A percentile compares a stretch with the other conserved stretches of the same genome.
Conservation (phyloP, 2,888 invertebrate species). For the Zygogramma bicolorata region DNA sequence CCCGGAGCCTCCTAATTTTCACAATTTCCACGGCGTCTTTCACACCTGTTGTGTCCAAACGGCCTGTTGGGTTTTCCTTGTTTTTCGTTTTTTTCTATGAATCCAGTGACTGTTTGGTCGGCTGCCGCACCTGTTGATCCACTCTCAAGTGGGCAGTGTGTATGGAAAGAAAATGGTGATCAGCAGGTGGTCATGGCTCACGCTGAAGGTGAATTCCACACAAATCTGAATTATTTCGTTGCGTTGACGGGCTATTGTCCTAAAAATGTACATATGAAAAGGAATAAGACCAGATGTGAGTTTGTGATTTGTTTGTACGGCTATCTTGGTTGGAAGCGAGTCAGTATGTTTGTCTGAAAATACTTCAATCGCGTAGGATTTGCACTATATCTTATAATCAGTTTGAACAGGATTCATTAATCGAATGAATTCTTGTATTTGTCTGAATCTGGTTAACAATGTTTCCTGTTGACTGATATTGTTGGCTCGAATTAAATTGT, state of each 20-base stretch:
- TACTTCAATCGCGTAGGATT: too few species aligned
- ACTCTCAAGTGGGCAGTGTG: background rate
- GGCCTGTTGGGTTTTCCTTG: background rate
- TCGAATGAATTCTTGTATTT: too few species aligned
- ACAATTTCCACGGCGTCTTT: background rate
- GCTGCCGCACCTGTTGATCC: constrained; percentile 7
- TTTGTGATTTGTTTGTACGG: background rate
- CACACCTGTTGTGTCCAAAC: background rate
- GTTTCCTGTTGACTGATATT: too few species aligned
- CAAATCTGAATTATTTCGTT: background rate
- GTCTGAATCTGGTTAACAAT: too few species aligned
- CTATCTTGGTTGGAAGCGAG: too few species aligned
- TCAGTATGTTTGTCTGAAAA: too few species aligned
- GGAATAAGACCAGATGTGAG: too few species aligned
- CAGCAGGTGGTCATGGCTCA: background rate
- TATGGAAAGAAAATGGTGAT: background rate
- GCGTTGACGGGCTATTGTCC: background rate
- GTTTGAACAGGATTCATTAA: too few species aligned
- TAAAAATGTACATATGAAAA: background rate
- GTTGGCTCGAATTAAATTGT: too few species aligned
- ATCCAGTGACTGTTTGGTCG: background rate
- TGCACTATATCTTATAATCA: too few species aligned
- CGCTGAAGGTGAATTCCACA: background rate
- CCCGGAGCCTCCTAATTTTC: constrained; percentile 39
- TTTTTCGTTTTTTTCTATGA: background rate